A percentile compares a stretch with the other conserved stretches of the same genome.
Evolutionary conservation across 2,888 invertebrate species (phyloP).

Genomic region (Bembecia ichneumoniformis): DNA sequence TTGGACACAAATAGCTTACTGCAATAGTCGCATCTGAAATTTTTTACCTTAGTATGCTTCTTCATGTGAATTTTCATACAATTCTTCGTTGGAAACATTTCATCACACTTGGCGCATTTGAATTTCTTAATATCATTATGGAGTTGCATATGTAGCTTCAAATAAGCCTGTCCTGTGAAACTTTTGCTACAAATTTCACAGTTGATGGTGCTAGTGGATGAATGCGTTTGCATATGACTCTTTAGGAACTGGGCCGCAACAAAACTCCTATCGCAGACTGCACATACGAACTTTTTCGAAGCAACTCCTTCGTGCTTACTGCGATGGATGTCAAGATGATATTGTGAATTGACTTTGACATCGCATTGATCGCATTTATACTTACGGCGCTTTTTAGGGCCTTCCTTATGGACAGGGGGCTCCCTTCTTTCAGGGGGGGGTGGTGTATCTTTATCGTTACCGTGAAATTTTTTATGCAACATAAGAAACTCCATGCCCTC

Average conservation of each 20-base stretch:
- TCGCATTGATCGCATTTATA: slow-evolving; percentile 64
- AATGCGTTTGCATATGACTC: slow-evolving; percentile 66
- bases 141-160: slow-evolving; percentile 63
- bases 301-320: slow-evolving; percentile 59
- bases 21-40: slow-evolving; percentile 62
- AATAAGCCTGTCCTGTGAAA: slow-evolving; percentile 61
- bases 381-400: slow-evolving; percentile 55
- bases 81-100: slow-evolving; percentile 64
- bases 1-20: slow-evolving; percentile 61
- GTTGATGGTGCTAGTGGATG: slow-evolving; percentile 52
- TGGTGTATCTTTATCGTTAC: slow-evolving; percentile 50
- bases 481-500: slow-evolving; percentile 60
- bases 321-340: slow-evolving; percentile 59
- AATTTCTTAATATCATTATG: slow-evolving; percentile 65
- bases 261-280: slow-evolving; percentile 60
- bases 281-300: slow-evolving; percentile 57
- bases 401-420: slow-evolving; percentile 33
- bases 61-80: slow-evolving; percentile 65
- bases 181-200: slow-evolving; percentile 61
- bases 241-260: slow-evolving; percentile 64
- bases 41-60: slow-evolving; percentile 64
- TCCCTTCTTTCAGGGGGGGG: slow-evolving; percentile 37
- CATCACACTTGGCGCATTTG: slow-evolving; percentile 62
- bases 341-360: slow-evolving; percentile 64
- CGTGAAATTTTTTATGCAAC: slow-evolving; percentile 63